Evolutionary conservation across 2,113 vertebrate species (phyloP), one percentile per base, ranked within the genome.

Genomic region (Polypterus bichir): DNA sequence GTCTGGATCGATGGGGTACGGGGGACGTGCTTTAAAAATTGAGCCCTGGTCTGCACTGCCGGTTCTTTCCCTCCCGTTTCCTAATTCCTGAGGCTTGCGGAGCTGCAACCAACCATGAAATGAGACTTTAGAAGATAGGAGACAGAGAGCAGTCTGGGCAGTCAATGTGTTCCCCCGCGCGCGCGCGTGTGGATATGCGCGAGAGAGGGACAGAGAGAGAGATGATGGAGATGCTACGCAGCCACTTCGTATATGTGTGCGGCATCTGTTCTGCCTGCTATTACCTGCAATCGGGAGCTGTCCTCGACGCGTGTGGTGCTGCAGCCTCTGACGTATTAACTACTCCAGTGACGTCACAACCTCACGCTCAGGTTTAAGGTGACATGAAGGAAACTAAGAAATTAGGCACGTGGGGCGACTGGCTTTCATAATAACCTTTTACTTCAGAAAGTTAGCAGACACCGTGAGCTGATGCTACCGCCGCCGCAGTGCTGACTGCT

Each of bases 251-350:
- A 54, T 58, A 47, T 63, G 46, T 59, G 53, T 46, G 4, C 51
- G 54, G 27, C 11, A 57, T 59, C 68, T 66, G 65, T 70, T 66
- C 79, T 83, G 80, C 81, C 85, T 79, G 79, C 71, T 66, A 70
- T 70, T 68, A 74, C 76, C 74, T 59, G 79, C 73, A 46, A 72
- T 71, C 68, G 60, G 81, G 81, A 81, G 82, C 84, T 81, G 81
- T 84, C 80, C 84, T 71, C 77, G 54, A 54, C 69, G 66, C 68
- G 71, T 77, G 83, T 76, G 79, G 78, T 81, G 84, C 79, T 78
- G 80, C 78, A 65, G 62, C 65, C 62, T 51, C 27, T 27, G 57
- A 66, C 59, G 46, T 67, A 64, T 65, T 57, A 69, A 65, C 66
- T 64, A 66, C 53, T 57, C 55, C 57, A 62, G 69, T 75, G 73